These are phyloP conservation scores for Regulus satrapa DNA, from an alignment of 2,113 vertebrate genomes.

Conservation along the genomic window DNA sequence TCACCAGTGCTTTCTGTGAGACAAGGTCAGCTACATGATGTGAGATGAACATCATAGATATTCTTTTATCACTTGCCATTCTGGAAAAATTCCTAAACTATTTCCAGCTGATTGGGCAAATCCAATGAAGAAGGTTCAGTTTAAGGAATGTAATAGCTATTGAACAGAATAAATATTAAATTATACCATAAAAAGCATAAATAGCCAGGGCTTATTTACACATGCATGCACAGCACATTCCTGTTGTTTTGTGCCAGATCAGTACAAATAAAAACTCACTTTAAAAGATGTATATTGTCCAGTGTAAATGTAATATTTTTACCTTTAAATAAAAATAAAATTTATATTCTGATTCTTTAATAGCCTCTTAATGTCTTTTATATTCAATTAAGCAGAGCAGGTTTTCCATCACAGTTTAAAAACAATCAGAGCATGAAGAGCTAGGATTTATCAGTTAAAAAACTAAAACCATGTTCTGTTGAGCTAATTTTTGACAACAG, in stretches of 20 bases:
- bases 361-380: neutral
- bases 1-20: neutral
- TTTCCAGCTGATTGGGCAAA: neutral
- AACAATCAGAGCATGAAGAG: neutral
- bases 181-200: neutral
- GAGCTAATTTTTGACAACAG: neutral
- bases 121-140: neutral
- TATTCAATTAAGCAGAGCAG: neutral
- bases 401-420: neutral
- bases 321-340: neutral
- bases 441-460: neutral
- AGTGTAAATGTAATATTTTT: neutral
- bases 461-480: neutral
- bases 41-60: neutral
- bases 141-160: neutral
- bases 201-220: neutral
- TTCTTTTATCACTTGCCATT: neutral
- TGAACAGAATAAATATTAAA: neutral
- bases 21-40: neutral
- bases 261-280: neutral
- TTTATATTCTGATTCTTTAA: neutral
- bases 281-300: neutral
- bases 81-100: neutral
- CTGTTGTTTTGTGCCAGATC: neutral
- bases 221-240: fast-evolving